These are phyloP conservation scores for Scytalopus superciliaris DNA, from an alignment of 2,113 vertebrate species.

Conservation along the genomic window DNA sequence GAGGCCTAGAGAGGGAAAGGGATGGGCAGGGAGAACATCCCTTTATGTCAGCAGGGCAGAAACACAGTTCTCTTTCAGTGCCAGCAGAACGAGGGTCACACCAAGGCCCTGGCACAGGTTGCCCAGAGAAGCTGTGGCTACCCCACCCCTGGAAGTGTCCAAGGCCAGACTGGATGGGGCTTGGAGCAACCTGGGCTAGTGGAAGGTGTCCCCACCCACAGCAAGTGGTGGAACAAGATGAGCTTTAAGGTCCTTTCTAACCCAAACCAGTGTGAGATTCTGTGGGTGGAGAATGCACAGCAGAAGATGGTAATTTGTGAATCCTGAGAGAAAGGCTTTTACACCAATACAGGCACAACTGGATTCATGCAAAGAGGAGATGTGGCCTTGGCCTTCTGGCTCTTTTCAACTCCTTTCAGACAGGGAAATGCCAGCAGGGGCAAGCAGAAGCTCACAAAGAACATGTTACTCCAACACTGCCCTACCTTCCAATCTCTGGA, in stretches of 20 bases:
- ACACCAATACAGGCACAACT: background rate
- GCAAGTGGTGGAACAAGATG: background rate
- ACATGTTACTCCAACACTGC: background rate
- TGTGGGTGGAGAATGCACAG: background rate
- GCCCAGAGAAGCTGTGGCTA: background rate
- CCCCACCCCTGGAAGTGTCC: background rate
- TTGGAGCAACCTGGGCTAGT: background rate
- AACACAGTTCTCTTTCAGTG: background rate
- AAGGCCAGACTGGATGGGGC: accelerated
- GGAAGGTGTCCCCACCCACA: background rate
- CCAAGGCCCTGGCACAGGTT: background rate
- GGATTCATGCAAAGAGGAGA: background rate
- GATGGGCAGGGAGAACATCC: background rate
- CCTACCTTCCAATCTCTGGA: background rate
- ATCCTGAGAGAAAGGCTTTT: background rate
- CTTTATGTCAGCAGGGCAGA: background rate
- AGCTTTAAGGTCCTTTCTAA: background rate
- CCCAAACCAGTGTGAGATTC: background rate
- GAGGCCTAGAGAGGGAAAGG: background rate
- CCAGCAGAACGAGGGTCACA: accelerated
- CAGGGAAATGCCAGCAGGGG: background rate
- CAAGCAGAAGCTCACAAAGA: background rate
- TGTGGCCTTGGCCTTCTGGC: background rate
- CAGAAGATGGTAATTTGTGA: background rate
- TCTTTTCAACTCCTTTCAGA: background rate